Evolutionary conservation across 2,113 vertebrate genomes (phyloP), one percentile per base, ranked within the genome.

Genomic region (Festucalex cinctus): DNA sequence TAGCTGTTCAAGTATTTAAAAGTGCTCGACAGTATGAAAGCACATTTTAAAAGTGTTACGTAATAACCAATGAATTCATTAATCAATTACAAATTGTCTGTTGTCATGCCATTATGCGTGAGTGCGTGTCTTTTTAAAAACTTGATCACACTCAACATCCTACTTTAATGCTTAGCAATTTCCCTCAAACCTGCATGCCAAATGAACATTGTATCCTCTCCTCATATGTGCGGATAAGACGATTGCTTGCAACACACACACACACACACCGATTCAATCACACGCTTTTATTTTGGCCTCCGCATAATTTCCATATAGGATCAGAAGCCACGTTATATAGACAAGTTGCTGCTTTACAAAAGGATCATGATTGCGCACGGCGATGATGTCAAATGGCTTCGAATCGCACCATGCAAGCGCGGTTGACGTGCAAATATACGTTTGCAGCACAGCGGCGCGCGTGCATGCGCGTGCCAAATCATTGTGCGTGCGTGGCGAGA

Each of bases 401-500:
- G n/a, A n/a, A n/a, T n/a, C n/a, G n/a, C n/a, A n/a, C n/a, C n/a
- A n/a, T n/a, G n/a, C n/a, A n/a, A n/a, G n/a, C 7, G 26, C 32
- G 24, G 24, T 5, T 57, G 54, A 3, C 17, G 44, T 56, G 39
- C 37, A 73, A 78, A 82, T 73, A 58, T 68, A 32, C 59, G 66
- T 70, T 76, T 28, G n/a, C 26, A 19, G 24, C 13, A n/a, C 53
- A 57, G 41, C 17, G 61, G 22, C 9, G 57, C 49, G 64, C 35
- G 72, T 22, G 36, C 19, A 60, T 16, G 32, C 62, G 53, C 51
- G 54, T 64, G 70, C 64, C 66, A 73, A 83, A 75, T 68, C 78
- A 85, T 68, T 82, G 69, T n/a, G n/a, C n/a, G n/a, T n/a, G n/a
- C n/a, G n/a, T 58, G 67, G 16, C 37, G 44, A 36, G 65, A 76